Percentiles rank a stretch among this genome's conserved stretches.
Evolutionary conservation across 2,113 vertebrate species (phyloP).

Genomic region (Sylvicapra grimmia): DNA sequence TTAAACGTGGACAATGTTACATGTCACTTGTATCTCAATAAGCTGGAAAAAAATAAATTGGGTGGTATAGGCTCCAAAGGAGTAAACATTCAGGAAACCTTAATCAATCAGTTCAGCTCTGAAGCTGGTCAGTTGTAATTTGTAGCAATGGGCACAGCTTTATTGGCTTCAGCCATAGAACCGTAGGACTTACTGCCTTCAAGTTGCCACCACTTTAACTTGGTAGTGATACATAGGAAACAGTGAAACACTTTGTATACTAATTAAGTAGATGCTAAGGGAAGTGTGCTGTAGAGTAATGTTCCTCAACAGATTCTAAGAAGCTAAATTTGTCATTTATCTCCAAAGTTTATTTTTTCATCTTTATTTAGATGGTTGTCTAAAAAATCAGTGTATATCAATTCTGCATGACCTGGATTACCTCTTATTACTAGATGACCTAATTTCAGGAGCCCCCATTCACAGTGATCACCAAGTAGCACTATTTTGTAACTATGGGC

Average conservation of each 20-base stretch:
- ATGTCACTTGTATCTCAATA: neutral
- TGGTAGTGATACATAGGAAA: neutral
- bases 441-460: neutral
- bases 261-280: neutral
- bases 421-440: neutral
- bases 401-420: neutral
- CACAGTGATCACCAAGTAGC: neutral
- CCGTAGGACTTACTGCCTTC: neutral
- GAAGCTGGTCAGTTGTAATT: neutral
- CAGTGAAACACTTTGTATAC: neutral
- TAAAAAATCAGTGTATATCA: neutral
- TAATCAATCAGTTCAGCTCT: neutral
- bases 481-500: neutral
- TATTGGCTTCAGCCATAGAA: neutral
- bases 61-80: neutral
- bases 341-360: neutral
- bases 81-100: neutral
- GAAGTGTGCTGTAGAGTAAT: neutral
- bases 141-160: neutral
- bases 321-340: neutral
- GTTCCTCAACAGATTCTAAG: neutral
- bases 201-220: neutral
- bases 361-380: neutral
- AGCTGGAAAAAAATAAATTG: neutral
- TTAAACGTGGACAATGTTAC: neutral